These are phyloP conservation scores for Acholoe squamosa DNA, from an alignment of 2,888 invertebrate species.

Conservation along the genomic window DNA sequence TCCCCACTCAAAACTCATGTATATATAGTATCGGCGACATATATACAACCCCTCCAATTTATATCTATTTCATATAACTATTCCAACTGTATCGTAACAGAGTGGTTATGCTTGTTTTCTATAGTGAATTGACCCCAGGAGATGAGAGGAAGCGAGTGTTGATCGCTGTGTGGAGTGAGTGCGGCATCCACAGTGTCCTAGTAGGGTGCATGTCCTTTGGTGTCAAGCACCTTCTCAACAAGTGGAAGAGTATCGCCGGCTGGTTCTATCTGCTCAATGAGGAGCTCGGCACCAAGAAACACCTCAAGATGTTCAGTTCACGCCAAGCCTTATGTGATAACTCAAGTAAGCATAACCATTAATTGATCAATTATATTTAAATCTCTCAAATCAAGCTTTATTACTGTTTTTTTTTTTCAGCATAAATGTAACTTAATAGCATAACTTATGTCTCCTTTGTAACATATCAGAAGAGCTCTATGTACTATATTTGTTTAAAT, in stretches of 20 bases:
- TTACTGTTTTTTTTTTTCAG: no score
- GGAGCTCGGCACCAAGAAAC: constrained; percentile 53
- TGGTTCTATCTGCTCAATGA: constrained; percentile 54
- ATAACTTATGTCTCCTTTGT: no score
- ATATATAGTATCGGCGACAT: no score
- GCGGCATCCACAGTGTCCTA: background rate
- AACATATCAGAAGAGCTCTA: no score
- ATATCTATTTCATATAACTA: no score
- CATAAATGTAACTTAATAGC: no score
- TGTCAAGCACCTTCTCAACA: constrained; percentile 44
- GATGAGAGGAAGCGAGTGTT: constrained; percentile 51
- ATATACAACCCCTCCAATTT: background rate
- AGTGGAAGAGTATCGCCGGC: constrained; percentile 44
- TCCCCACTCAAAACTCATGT: no score
- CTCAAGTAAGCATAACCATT: constrained; percentile 36
- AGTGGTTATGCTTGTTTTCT: background rate
- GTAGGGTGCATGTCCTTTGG: constrained; percentile 57
- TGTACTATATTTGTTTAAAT: no score
- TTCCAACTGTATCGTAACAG: no score
- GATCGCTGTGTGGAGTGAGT: constrained; percentile 46
- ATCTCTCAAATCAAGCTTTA: background rate
- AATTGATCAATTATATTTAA: no score
- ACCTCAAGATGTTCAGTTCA: constrained; percentile 57
- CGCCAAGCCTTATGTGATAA: constrained; percentile 12
- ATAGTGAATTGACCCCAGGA: constrained; percentile 27